Percentiles rank a stretch among this genome's conserved stretches.
Evolutionary conservation across 2,888 invertebrate genomes (phyloP).

Genomic region (Hetaerina titia): DNA sequence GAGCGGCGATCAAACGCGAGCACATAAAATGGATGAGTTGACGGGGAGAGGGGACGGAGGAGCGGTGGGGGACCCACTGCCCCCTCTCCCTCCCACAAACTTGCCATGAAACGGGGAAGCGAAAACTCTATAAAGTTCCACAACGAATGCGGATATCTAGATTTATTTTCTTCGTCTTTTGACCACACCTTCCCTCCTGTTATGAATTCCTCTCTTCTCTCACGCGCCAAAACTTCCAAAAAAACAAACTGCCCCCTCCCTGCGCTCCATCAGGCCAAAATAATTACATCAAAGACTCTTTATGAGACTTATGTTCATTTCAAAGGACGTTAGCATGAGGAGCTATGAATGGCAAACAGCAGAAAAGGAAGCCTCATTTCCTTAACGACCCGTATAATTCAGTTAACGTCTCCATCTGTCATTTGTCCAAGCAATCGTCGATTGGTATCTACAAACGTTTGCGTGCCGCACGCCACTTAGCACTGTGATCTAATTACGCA

Average conservation of each 20-base stretch:
- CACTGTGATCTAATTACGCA: neutral
- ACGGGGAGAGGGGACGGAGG: neutral
- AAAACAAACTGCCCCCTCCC: neutral
- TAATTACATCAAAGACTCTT: constrained; percentile 12
- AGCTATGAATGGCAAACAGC: neutral
- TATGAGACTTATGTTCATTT: neutral
- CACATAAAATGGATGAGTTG: neutral
- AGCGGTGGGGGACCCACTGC: neutral
- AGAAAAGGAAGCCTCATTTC: neutral
- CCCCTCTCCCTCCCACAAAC: neutral
- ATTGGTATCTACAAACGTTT: neutral
- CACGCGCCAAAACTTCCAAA: neutral
- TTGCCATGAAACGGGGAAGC: neutral
- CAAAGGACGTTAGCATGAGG: neutral
- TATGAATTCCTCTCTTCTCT: neutral
- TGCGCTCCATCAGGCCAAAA: neutral
- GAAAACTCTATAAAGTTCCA: neutral
- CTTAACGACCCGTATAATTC: constrained; percentile 26
- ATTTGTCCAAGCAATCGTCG: neutral
- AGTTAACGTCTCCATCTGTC: neutral
- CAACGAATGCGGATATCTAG: neutral
- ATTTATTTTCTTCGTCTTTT: neutral
- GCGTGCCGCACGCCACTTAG: neutral
- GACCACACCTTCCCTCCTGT: neutral
- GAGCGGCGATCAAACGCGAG: neutral